Percentiles rank a stretch among this genome's conserved stretches.
Conservation (phyloP, 1,140 invertebrate genomes). For the Drosophila rhopaloa region DNA sequence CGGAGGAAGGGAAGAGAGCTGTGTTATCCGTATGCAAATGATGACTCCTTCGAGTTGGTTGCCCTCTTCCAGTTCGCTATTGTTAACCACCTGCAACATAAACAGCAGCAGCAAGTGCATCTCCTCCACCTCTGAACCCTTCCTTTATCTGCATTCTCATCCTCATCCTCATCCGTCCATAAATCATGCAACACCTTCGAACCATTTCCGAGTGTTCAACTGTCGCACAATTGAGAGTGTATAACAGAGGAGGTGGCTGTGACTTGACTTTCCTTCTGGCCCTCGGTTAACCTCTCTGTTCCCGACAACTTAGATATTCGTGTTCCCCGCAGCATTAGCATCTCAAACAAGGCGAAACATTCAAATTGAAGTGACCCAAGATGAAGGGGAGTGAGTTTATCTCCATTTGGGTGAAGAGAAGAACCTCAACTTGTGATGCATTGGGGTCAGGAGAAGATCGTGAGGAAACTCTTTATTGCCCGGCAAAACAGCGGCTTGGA, state of each 20-base stretch:
- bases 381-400: slow-evolving; percentile 12
- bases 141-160: slow-evolving; percentile 14
- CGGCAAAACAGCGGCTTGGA: slow-evolving; percentile 21
- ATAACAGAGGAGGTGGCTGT: slow-evolving; percentile 44
- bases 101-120: slow-evolving; percentile 50
- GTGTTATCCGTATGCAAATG: slow-evolving; percentile 37
- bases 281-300: slow-evolving; percentile 16
- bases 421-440: slow-evolving; percentile 50
- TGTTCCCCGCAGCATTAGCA: slow-evolving; percentile 58
- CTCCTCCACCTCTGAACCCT: not conserved
- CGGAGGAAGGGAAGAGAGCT: not conserved
- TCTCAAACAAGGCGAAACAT: slow-evolving; percentile 63
- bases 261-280: slow-evolving; percentile 19
- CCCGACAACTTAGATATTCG: slow-evolving; percentile 49
- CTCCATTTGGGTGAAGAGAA: slow-evolving; percentile 8
- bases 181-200: slow-evolving; percentile 59
- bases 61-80: slow-evolving; percentile 16
- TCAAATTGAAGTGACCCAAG: slow-evolving; percentile 63
- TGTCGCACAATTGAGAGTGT: slow-evolving; percentile 28
- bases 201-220: slow-evolving; percentile 36
- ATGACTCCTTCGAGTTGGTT: slow-evolving; percentile 10
- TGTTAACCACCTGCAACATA: slow-evolving; percentile 36
- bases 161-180: slow-evolving; percentile 26
- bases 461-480: slow-evolving; percentile 14
- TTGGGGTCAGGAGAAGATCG: slow-evolving; percentile 51